phyloP scores from a whole-genome alignment of 2,113 vertebrate species.

The Ifrita kowaldi region DNA sequence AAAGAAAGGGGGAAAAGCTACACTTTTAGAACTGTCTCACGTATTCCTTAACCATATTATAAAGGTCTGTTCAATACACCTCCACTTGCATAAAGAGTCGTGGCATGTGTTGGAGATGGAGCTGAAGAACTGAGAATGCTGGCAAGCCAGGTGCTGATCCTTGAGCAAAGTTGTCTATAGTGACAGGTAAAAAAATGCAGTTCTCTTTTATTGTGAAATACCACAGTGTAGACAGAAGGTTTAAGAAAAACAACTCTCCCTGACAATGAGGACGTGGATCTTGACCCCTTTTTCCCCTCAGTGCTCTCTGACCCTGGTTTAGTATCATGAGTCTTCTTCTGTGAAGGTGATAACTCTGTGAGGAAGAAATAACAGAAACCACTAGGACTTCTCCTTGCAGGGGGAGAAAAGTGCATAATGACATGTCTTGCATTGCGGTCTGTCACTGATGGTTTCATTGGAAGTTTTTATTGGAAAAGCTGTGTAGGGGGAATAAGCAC shows the following conservation, averaged over 20 bases:
- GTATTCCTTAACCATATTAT: neutral
- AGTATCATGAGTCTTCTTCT: neutral
- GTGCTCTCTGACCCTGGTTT: neutral
- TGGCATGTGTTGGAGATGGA: neutral
- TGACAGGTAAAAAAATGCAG: neutral
- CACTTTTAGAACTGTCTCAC: neutral
- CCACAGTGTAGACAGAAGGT: neutral
- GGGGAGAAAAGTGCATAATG: neutral
- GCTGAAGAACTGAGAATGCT: neutral
- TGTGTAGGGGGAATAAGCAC: neutral
- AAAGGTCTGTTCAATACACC: neutral
- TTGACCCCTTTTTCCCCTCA: neutral
- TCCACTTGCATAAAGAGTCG: neutral
- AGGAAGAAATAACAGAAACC: neutral
- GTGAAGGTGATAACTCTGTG: neutral
- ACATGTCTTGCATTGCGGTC: neutral
- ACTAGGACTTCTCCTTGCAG: neutral
- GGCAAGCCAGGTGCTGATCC: neutral
- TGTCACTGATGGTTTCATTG: neutral
- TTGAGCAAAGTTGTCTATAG: neutral
- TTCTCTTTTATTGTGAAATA: neutral
- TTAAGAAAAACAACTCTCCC: neutral
- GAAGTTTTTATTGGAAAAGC: conserved; percentile 18
- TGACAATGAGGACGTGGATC: neutral
- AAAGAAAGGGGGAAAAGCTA: neutral